These are phyloP conservation scores for Thecocarcelia acutangulata DNA, from an alignment of 2,888 invertebrate genomes.

Conservation along the genomic window DNA sequence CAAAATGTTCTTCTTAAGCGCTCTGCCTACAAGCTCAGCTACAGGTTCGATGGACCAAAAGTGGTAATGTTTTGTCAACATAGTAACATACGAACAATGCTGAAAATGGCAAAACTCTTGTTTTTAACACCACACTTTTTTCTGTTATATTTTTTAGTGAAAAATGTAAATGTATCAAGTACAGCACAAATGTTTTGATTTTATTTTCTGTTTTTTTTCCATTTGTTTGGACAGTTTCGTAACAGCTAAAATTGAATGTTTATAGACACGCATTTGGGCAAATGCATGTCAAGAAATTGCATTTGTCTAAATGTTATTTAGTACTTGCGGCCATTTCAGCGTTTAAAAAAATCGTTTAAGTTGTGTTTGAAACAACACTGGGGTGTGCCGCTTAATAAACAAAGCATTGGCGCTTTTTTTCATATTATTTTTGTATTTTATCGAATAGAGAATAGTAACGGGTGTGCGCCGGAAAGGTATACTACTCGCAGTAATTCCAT, in stretches of 20 bases:
- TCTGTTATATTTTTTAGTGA: neutral
- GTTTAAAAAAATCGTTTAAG: conserved; percentile 22
- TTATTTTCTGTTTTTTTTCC: neutral
- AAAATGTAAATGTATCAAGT: conserved; percentile 40
- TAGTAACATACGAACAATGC: too few species aligned
- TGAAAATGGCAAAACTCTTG: neutral
- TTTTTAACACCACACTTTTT: conserved; percentile 4
- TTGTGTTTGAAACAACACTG: conserved; percentile 24
- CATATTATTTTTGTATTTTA: conserved; percentile 9
- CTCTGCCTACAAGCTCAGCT: too few species aligned
- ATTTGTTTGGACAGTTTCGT: conserved; percentile 27
- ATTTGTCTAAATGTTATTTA: conserved; percentile 49
- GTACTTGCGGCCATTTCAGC: conserved; percentile 42
- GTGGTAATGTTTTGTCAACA: too few species aligned
- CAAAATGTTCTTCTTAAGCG: too few species aligned
- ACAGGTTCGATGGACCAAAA: too few species aligned
- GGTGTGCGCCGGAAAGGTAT: too few species aligned
- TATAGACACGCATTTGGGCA: conserved; percentile 48
- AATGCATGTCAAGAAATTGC: conserved; percentile 1
- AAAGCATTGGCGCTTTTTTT: conserved; percentile 6
- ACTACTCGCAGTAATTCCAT: too few species aligned
- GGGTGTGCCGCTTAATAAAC: conserved; percentile 52
- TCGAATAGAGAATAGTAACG: conserved; percentile 10
- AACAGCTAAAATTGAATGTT: conserved; percentile 39
- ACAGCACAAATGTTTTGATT: neutral